Percentiles rank a stretch among this genome's conserved stretches.
phyloP scores from a whole-genome alignment of 1,140 invertebrate genomes.

The Nilaparvata lugens region DNA sequence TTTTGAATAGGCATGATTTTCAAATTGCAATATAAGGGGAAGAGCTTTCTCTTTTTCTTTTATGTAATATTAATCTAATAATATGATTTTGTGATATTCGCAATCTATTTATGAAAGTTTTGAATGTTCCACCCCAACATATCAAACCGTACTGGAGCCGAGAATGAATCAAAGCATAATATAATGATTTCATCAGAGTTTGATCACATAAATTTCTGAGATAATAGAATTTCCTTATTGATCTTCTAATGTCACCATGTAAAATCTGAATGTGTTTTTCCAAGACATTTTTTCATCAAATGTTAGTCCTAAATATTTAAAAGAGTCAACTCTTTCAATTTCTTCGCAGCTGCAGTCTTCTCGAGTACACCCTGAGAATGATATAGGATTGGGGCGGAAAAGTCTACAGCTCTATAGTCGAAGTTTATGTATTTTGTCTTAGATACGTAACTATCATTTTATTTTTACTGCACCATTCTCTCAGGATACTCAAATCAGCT shows the following conservation, averaged over 20 bases:
- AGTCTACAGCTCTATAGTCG: neutral
- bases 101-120: constrained; percentile 3
- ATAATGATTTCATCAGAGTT: neutral
- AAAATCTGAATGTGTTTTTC: neutral
- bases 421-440: constrained; percentile 9
- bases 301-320: neutral
- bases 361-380: neutral
- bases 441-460: constrained; percentile 4
- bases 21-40: too few species aligned
- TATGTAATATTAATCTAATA: neutral
- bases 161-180: constrained; percentile 1
- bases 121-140: constrained; percentile 6
- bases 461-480: neutral
- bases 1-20: too few species aligned
- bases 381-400: neutral
- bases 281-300: constrained; percentile 6
- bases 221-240: neutral
- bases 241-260: neutral
- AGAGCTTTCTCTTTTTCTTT: too few species aligned
- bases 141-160: neutral
- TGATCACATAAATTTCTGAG: neutral
- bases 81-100: constrained; percentile 1
- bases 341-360: neutral
- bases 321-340: constrained; percentile 5
- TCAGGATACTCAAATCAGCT: neutral